Conservation (phyloP, 1,140 invertebrate species). For the Propsilocerus akamusi region DNA sequence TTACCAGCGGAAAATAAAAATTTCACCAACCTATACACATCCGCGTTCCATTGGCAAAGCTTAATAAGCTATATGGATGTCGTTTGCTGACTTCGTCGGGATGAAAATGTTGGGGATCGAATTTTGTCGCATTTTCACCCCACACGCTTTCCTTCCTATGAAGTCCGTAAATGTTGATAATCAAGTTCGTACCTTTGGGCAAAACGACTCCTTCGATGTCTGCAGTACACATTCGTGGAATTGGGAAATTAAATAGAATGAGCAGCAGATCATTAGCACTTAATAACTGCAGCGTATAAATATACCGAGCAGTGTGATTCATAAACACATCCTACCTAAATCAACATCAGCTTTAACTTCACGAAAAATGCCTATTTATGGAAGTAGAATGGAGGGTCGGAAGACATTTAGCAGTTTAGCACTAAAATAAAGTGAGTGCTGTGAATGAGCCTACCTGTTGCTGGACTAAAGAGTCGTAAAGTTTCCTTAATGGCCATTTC, state of each 20-base stretch:
- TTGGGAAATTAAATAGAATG: too few species aligned
- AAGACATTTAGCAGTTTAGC: too few species aligned
- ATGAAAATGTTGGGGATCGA: constrained; percentile 47
- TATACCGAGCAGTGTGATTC: not conserved
- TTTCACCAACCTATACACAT: constrained; percentile 32
- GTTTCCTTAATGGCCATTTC: not conserved
- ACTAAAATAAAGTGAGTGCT: too few species aligned
- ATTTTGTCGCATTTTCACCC: constrained; percentile 39
- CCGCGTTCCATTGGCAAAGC: constrained; percentile 38
- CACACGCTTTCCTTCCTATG: constrained; percentile 30
- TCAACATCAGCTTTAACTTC: not conserved
- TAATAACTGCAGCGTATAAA: not conserved
- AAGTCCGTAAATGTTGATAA: constrained; percentile 21
- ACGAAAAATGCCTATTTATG: not conserved
- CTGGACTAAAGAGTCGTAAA: not conserved
- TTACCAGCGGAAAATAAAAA: too few species aligned
- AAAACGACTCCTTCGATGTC: constrained; percentile 11
- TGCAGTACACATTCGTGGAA: too few species aligned
- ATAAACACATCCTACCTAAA: not conserved
- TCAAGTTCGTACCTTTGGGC: constrained; percentile 18
- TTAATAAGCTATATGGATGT: constrained; percentile 32
- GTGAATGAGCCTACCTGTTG: constrained; percentile 2
- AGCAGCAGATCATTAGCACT: not conserved
- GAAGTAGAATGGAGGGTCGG: not conserved
- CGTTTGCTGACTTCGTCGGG: constrained; percentile 27